Evolutionary conservation across 2,888 invertebrate species (phyloP), one percentile per base, ranked within the genome.

Genomic region (Entomobrya proxima): DNA sequence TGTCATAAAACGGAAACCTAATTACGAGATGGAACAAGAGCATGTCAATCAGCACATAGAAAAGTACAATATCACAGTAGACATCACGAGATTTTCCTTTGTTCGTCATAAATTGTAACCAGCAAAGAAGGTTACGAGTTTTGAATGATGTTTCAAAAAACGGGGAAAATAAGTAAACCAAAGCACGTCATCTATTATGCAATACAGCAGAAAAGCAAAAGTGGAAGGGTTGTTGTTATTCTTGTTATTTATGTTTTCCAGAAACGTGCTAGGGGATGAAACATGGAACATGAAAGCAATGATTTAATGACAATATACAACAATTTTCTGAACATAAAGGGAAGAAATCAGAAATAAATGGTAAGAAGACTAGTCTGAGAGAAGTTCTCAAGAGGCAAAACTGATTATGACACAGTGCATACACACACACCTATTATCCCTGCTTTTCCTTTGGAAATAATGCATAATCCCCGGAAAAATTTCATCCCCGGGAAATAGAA

Each of bases 391-490:
- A 55, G 58, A 69, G 79, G 13, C 27, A 13, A 80, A 80, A 69
- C 69, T 80, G 80, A 80, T 80, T 80, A 80, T 79, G 80, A 80
- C 72, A 80, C n/a, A n/a, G n/a, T n/a, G n/a, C n/a, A n/a, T n/a
- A n/a, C n/a, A n/a, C 80, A 80, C 55, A 40, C 24, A 27, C 44
- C 50, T 52, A 79, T 76, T 55, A 58, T 76, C 24, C 40, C 40
- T 55, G 35, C 69, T 30, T 15, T n/a, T 40, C 15, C 44, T 40
- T 40, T 15, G 44, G 44, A 40, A 69, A 15, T 40, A 69, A 44
- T 69, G 40, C 44, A 69, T 69, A 69, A 69, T 69, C 69, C 69
- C 69, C 69, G 44, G 44, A 24, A 55, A 55, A 69, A 69, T 27
- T 40, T 67, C 32, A 40, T 21, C 24, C 61, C 61, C n/a, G 44